Percentiles rank a stretch among this genome's conserved stretches.
Evolutionary conservation across 1,140 invertebrate genomes (phyloP).

Genomic region (Atopsyche davidsoni): DNA sequence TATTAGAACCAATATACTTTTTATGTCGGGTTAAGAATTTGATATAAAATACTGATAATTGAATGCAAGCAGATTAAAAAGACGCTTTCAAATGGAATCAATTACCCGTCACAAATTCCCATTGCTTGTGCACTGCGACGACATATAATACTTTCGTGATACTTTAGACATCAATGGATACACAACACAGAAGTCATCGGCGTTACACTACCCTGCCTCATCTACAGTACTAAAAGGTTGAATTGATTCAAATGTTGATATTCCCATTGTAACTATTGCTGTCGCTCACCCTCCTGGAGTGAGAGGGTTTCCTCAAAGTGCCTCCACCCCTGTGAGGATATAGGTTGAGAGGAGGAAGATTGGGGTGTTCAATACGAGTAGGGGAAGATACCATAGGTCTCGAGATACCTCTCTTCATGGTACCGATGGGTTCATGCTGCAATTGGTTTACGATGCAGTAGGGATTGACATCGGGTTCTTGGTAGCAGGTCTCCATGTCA

Average conservation of each 20-base stretch:
- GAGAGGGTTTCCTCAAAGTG: constrained; percentile 50
- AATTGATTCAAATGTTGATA: constrained; percentile 24
- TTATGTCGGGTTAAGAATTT: too few relatives aligned
- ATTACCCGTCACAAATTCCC: constrained; percentile 14
- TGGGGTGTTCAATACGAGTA: constrained; percentile 72
- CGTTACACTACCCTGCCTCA: constrained; percentile 18
- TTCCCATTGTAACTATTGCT: constrained; percentile 50
- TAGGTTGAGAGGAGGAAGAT: constrained; percentile 67
- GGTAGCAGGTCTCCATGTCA: constrained; percentile 48
- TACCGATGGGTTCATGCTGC: constrained; percentile 43
- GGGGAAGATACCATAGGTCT: constrained; percentile 64
- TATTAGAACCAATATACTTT: too few relatives aligned
- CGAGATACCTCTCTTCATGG: constrained; percentile 43
- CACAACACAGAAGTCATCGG: too few relatives aligned
- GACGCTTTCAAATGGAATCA: too few relatives aligned
- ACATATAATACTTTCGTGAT: not conserved
- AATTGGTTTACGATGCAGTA: constrained; percentile 29
- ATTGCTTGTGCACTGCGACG: not conserved
- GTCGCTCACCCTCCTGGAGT: constrained; percentile 55
- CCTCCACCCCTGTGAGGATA: constrained; percentile 51
- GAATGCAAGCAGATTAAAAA: too few relatives aligned
- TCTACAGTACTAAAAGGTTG: constrained; percentile 5
- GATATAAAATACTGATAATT: too few relatives aligned
- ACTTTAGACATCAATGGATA: not conserved
- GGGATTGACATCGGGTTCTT: constrained; percentile 34